phyloP scores from a whole-genome alignment of 2,888 invertebrate genomes.

The Cenopis cana region DNA sequence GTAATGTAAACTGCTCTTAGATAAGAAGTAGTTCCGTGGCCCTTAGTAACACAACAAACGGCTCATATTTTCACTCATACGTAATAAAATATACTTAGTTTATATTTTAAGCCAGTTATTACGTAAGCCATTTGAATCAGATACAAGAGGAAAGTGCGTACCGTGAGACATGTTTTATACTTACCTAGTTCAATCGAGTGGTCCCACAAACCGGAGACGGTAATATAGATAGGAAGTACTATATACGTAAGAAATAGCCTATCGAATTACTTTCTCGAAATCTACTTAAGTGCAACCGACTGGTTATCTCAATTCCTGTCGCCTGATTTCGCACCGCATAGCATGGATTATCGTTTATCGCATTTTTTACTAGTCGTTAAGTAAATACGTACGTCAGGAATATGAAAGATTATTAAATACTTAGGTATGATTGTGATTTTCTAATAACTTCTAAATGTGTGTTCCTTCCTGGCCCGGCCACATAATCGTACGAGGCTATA shows the following conservation, averaged over 20 bases:
- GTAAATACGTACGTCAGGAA: too few relatives aligned
- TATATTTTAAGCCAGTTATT: conserved; percentile 55
- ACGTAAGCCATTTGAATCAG: conserved; percentile 59
- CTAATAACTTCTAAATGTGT: too few relatives aligned
- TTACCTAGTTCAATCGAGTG: conserved; percentile 26
- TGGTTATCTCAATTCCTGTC: neutral
- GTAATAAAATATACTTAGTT: conserved; percentile 50
- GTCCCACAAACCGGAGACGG: conserved; percentile 13
- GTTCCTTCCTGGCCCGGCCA: too few relatives aligned
- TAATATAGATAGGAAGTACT: conserved; percentile 29
- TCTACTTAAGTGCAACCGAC: neutral
- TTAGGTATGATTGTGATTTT: neutral
- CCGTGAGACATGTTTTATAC: conserved; percentile 33
- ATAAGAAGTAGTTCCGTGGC: conserved; percentile 35
- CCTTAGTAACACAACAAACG: conserved; percentile 49
- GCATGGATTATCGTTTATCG: too few relatives aligned
- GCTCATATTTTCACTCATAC: conserved; percentile 51
- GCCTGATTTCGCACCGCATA: too few relatives aligned
- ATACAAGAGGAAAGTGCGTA: conserved; percentile 67
- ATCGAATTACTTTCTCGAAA: conserved; percentile 11
- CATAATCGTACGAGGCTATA: too few relatives aligned
- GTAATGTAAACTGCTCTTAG: neutral
- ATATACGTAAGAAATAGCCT: conserved; percentile 10
- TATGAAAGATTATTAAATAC: too few relatives aligned
- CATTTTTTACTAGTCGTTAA: too few relatives aligned